Conservation (phyloP, 2,888 invertebrate genomes). For the Orchesellides sinensis region DNA sequence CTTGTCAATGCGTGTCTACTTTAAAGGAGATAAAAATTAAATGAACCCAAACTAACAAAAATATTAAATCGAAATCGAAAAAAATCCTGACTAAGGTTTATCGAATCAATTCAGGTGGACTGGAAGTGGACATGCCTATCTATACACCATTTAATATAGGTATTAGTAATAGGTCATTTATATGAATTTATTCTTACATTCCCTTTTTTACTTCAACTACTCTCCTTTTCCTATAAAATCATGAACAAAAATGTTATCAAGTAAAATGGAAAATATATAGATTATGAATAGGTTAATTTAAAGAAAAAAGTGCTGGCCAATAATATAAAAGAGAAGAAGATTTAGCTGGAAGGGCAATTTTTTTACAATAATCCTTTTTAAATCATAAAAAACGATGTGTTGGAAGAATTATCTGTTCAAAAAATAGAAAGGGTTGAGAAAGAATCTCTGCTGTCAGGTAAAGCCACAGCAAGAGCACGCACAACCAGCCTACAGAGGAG, state of each 20-base stretch:
- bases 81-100: slow-evolving; percentile 28
- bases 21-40: slow-evolving; percentile 7
- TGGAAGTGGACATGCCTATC: slow-evolving; percentile 54
- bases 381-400: slow-evolving; percentile 28
- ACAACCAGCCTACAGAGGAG: background rate
- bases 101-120: background rate
- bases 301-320: slow-evolving; percentile 14
- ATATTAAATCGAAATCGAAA: slow-evolving; percentile 25
- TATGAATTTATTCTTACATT: background rate
- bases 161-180: background rate
- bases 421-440: slow-evolving; percentile 50
- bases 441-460: slow-evolving; percentile 34
- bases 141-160: slow-evolving; percentile 21
- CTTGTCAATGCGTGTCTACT: no score
- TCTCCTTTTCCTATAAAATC: background rate
- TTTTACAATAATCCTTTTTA: slow-evolving; percentile 49
- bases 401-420: slow-evolving; percentile 50
- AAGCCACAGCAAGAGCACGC: slow-evolving; percentile 15
- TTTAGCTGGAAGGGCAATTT: slow-evolving; percentile 59
- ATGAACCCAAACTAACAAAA: slow-evolving; percentile 35
- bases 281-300: slow-evolving; percentile 73
- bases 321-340: slow-evolving; percentile 5
- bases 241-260: background rate
- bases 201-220: background rate
- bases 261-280: slow-evolving; percentile 3